phyloP scores from a whole-genome alignment of 2,113 vertebrate genomes.

The Lophotis ruficrista region DNA sequence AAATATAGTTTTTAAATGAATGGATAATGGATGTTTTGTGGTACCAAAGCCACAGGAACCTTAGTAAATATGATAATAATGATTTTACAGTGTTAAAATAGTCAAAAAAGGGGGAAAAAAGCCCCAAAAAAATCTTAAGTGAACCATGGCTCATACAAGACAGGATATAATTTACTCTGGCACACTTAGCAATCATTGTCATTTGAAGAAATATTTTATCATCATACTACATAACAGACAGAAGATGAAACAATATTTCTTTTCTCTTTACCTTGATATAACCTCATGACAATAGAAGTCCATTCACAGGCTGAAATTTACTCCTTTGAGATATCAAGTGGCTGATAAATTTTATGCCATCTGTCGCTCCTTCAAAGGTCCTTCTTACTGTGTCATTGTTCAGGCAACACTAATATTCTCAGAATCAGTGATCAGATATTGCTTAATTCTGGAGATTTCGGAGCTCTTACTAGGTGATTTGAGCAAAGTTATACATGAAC shows the following conservation, averaged over 20 bases:
- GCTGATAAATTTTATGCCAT: neutral
- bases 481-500: neutral
- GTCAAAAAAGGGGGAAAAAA: neutral
- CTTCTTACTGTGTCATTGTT: neutral
- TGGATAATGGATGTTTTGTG: neutral
- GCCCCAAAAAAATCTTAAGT: fast-evolving
- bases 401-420: neutral
- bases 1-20: neutral
- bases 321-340: neutral
- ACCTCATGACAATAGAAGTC: neutral
- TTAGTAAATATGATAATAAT: neutral
- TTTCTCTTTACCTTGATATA: neutral
- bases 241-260: neutral
- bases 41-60: neutral
- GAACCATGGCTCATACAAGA: neutral
- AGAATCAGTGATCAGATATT: neutral
- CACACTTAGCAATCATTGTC: neutral
- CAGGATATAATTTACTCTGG: neutral
- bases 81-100: neutral
- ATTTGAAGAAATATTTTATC: neutral
- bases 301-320: neutral
- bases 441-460: neutral
- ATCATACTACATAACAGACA: neutral
- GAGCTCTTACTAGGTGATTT: neutral
- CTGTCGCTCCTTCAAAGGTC: neutral